These are phyloP conservation scores for Trinectes maculatus DNA, from an alignment of 2,113 vertebrate species.

Conservation along the genomic window DNA sequence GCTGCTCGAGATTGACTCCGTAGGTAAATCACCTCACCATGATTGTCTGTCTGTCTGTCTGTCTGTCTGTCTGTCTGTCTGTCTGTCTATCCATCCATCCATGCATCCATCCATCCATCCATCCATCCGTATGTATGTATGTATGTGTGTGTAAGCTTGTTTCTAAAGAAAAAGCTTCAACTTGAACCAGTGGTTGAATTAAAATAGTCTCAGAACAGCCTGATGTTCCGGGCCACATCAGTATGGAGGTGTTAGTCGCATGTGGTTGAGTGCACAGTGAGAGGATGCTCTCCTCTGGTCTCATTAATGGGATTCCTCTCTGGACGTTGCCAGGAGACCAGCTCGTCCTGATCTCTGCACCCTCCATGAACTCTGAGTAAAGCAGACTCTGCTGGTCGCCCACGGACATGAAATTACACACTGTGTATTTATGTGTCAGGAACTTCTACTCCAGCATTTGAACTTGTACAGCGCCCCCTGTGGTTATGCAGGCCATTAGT, in stretches of 20 bases:
- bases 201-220: neutral
- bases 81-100: no score
- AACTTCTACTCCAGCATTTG: no score
- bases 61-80: no score
- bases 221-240: no score
- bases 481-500: no score
- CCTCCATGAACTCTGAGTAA: conserved; percentile 33
- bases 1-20: conserved; percentile 95
- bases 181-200: neutral
- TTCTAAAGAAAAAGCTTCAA: neutral
- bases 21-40: conserved; percentile 91
- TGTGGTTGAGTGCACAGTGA: conserved; percentile 44
- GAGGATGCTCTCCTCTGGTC: conserved; percentile 52
- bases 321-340: conserved; percentile 63
- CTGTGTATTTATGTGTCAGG: no score
- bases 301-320: conserved; percentile 42
- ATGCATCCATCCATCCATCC: no score
- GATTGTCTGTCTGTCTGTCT: no score
- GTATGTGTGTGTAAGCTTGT: no score
- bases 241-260: conserved; percentile 34
- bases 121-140: no score
- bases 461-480: no score
- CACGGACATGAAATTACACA: neutral
- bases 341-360: conserved; percentile 34
- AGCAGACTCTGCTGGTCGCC: neutral